Percentiles rank a stretch among this genome's conserved stretches.
phyloP scores from a whole-genome alignment of 1,140 invertebrate species.

The Halyomorpha halys region DNA sequence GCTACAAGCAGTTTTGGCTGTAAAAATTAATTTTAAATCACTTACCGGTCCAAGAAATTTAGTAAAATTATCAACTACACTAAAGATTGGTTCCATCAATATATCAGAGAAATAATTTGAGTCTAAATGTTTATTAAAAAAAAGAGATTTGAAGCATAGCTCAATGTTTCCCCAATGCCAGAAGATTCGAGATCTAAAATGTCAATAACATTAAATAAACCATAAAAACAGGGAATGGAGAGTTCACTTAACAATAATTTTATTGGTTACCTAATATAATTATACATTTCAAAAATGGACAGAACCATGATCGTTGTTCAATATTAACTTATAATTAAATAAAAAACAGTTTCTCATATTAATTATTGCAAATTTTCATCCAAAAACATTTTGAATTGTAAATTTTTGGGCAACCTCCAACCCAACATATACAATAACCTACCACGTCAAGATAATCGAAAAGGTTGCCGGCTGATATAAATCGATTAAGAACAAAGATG shows the following conservation, averaged over 20 bases:
- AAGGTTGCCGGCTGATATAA: too few species aligned
- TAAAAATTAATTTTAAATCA: conserved; percentile 16
- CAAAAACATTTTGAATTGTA: too few species aligned
- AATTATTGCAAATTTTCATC: too few species aligned
- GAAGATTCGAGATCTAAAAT: conserved; percentile 31
- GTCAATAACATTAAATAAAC: background rate
- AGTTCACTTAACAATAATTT: background rate
- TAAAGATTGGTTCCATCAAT: conserved; percentile 84
- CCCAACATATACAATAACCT: too few species aligned
- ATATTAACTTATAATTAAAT: too few species aligned
- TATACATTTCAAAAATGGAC: background rate
- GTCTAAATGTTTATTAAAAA: conserved; percentile 64
- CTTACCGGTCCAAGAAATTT: conserved; percentile 36
- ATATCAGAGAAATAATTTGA: conserved; percentile 72
- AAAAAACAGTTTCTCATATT: too few species aligned
- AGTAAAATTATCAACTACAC: conserved; percentile 88
- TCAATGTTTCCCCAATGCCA: conserved; percentile 27
- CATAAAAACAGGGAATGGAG: background rate
- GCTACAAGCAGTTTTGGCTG: too few species aligned
- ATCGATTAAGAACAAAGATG: too few species aligned
- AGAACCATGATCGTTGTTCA: background rate
- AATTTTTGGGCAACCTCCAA: too few species aligned
- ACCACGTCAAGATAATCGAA: too few species aligned
- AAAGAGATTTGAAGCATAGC: conserved; percentile 34
- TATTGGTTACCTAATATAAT: background rate